phyloP scores from a whole-genome alignment of 2,797 vertebrate genomes.

The Sebastes taczanowskii region DNA sequence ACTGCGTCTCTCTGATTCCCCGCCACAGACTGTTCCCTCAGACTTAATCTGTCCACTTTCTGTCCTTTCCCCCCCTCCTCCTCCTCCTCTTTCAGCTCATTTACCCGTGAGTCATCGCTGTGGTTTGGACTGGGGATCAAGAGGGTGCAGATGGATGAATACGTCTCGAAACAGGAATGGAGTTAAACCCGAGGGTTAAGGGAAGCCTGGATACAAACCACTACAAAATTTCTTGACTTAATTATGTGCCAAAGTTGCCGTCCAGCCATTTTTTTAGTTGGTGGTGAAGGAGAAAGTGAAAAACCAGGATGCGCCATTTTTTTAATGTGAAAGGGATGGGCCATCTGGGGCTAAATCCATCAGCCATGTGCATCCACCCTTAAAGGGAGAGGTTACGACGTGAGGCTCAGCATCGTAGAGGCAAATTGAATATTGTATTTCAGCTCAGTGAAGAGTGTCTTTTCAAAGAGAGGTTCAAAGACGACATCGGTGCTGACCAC shows the following conservation, averaged over 20 bases:
- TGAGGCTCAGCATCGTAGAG: neutral
- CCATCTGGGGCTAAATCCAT: constrained; percentile 32
- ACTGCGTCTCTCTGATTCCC: constrained; percentile 61
- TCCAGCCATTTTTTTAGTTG: constrained; percentile 31
- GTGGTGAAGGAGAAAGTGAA: constrained; percentile 46
- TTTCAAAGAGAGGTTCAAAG: constrained; percentile 17
- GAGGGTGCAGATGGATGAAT: constrained; percentile 62
- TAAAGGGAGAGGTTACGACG: constrained; percentile 18
- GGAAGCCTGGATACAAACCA: constrained; percentile 53
- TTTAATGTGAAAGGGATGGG: neutral
- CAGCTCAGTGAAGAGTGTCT: neutral
- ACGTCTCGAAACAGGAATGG: constrained; percentile 58
- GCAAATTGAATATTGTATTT: constrained; percentile 21
- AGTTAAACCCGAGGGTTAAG: constrained; percentile 62
- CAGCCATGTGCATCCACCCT: constrained; percentile 37
- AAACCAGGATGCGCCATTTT: constrained; percentile 33
- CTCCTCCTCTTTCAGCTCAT: constrained; percentile 66
- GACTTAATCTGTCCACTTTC: constrained; percentile 67
- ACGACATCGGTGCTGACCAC: neutral
- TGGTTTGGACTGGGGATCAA: constrained; percentile 80
- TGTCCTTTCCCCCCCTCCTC: constrained; percentile 26
- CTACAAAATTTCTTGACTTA: constrained; percentile 57
- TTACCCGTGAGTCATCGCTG: constrained; percentile 83
- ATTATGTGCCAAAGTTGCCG: constrained; percentile 59
- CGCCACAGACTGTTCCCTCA: constrained; percentile 63